phyloP scores from a whole-genome alignment of 2,888 invertebrate species.

The Thereva nobilitata region DNA sequence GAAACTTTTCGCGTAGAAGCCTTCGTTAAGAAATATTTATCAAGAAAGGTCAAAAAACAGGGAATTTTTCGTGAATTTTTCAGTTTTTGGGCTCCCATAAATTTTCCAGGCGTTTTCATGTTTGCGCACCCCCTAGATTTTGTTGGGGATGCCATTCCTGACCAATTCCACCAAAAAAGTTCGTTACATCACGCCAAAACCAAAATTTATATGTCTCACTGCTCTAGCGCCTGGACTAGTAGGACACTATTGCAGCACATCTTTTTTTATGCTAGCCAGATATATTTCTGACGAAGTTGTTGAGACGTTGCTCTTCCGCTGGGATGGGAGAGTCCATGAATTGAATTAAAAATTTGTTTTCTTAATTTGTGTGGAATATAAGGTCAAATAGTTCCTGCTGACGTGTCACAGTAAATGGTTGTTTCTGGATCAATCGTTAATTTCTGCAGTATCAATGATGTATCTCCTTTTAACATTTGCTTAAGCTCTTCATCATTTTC shows the following conservation, averaged over 20 bases:
- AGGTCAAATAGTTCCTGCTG: slow-evolving; percentile 1
- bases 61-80: too few species aligned
- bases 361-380: slow-evolving; percentile 1
- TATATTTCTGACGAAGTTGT: slow-evolving; percentile 38
- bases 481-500: not conserved
- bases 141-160: too few species aligned
- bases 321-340: slow-evolving; percentile 44
- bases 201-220: too few species aligned
- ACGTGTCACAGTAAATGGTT: slow-evolving; percentile 8
- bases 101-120: too few species aligned
- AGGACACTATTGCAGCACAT: slow-evolving; percentile 29
- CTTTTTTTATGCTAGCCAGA: slow-evolving; percentile 44
- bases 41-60: too few species aligned
- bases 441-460: not conserved
- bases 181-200: too few species aligned
- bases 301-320: slow-evolving; percentile 39
- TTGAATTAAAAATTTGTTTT: slow-evolving; percentile 11
- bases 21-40: too few species aligned
- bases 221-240: too few species aligned
- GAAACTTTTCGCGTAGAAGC: too few species aligned
- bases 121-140: too few species aligned
- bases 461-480: not conserved
- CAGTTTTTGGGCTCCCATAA: too few species aligned
- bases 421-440: not conserved
- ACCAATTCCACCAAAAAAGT: too few species aligned